These are phyloP conservation scores for Loripinus fragilis DNA, from an alignment of 2,888 invertebrate species.

Conservation along the genomic window DNA sequence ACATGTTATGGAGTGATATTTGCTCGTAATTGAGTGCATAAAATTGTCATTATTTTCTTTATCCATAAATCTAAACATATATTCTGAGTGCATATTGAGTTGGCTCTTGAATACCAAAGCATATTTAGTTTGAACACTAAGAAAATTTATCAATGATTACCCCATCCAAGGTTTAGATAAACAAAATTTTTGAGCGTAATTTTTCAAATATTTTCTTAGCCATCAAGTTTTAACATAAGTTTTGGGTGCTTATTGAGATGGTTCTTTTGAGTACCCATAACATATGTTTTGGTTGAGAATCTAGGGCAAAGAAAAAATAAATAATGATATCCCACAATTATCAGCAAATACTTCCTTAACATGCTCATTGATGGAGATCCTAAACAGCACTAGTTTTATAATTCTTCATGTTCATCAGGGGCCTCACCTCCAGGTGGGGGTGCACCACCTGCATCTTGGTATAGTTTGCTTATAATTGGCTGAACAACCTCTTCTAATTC, in stretches of 20 bases:
- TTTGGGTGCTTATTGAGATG: background rate
- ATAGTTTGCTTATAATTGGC: conserved; percentile 97
- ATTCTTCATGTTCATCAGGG: conserved; percentile 51
- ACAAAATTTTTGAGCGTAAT: too few relatives aligned
- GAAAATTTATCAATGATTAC: too few relatives aligned
- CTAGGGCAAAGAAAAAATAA: background rate
- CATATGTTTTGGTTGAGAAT: background rate
- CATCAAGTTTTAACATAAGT: background rate
- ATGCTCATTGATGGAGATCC: conserved; percentile 13
- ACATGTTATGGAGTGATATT: too few relatives aligned
- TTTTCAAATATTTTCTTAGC: too few relatives aligned
- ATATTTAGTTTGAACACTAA: too few relatives aligned
- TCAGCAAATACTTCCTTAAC: background rate
- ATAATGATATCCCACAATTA: background rate
- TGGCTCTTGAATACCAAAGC: too few relatives aligned
- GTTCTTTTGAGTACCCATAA: background rate
- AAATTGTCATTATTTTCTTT: too few relatives aligned
- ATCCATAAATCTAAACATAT: too few relatives aligned
- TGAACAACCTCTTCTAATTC: conserved; percentile 97
- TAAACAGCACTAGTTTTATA: conserved; percentile 43
- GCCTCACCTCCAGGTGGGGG: conserved; percentile 40
- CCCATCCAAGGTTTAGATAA: too few relatives aligned
- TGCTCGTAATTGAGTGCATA: too few relatives aligned
- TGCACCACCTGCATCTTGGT: conserved; percentile 89
- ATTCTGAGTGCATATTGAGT: too few relatives aligned